Evolutionary conservation across 2,888 invertebrate genomes (phyloP).

Genomic region (Listrodromus nycthemerus): DNA sequence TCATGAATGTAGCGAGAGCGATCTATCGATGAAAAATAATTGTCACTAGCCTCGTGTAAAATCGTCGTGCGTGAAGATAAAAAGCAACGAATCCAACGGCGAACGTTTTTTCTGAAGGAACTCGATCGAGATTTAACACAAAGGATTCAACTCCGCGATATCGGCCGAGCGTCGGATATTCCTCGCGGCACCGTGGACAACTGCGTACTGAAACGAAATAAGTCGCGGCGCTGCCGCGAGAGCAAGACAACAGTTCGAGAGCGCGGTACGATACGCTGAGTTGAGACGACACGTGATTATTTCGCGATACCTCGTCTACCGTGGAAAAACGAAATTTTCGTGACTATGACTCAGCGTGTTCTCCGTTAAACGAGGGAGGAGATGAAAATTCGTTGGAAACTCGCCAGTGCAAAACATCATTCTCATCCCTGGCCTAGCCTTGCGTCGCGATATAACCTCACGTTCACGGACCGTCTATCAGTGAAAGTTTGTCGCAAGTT

Average conservation of each 20-base stretch:
- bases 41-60: background rate
- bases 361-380: constrained; percentile 67
- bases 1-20: background rate
- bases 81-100: background rate
- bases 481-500: background rate
- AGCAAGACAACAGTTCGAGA: constrained; percentile 55
- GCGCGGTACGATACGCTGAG: constrained; percentile 45
- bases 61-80: background rate
- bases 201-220: constrained; percentile 68
- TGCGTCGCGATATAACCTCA: background rate
- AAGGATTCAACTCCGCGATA: constrained; percentile 31
- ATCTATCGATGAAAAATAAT: background rate
- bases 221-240: constrained; percentile 42
- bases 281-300: constrained; percentile 73
- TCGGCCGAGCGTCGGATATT: constrained; percentile 44
- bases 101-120: constrained; percentile 5
- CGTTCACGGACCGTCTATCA: background rate
- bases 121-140: background rate
- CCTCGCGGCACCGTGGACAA: constrained; percentile 65
- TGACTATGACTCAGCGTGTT: constrained; percentile 78
- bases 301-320: constrained; percentile 65
- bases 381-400: constrained; percentile 65
- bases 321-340: constrained; percentile 70
- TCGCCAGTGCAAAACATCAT: constrained; percentile 68
- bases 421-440: constrained; percentile 26